Conservation (phyloP, 53 echinoderm and acorn worm species). For the Holothuria scabra region DNA sequence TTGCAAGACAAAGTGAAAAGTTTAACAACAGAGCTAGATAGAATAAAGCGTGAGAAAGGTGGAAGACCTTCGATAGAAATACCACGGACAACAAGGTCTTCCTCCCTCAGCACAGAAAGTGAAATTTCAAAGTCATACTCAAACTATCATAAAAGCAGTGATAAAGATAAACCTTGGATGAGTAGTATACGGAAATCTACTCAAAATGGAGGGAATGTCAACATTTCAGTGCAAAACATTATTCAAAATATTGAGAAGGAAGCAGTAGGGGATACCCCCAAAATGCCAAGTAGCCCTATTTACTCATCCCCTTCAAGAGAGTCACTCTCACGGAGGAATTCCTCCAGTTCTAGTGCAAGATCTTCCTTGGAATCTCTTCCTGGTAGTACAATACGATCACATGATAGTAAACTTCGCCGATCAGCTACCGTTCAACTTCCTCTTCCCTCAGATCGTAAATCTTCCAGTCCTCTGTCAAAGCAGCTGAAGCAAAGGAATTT, state of each 20-base stretch:
- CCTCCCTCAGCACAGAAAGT: slow-evolving; percentile 44
- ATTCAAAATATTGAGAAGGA: slow-evolving; percentile 87
- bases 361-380: slow-evolving; percentile 73
- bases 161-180: slow-evolving; percentile 70
- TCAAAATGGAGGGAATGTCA: slow-evolving; percentile 51
- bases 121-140: slow-evolving; percentile 57
- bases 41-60: slow-evolving; percentile 76
- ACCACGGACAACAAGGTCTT: not conserved
- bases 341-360: slow-evolving; percentile 33
- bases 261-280: slow-evolving; percentile 71
- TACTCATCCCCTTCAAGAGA: slow-evolving; percentile 40
- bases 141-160: slow-evolving; percentile 69
- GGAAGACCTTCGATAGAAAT: slow-evolving; percentile 8
- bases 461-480: slow-evolving; percentile 59
- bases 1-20: slow-evolving; percentile 78
- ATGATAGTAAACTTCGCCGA: slow-evolving; percentile 43
- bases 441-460: slow-evolving; percentile 52
- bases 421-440: slow-evolving; percentile 38
- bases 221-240: slow-evolving; percentile 85
- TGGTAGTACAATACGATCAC: slow-evolving; percentile 57
- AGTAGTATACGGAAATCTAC: slow-evolving; percentile 58
- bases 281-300: slow-evolving; percentile 68
- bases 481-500: slow-evolving; percentile 5
- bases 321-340: slow-evolving; percentile 25
- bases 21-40: slow-evolving; percentile 79